Evolutionary conservation across 1,140 invertebrate species (phyloP), one percentile per base, ranked within the genome.

Genomic region (Plectrocnemia conspersa): DNA sequence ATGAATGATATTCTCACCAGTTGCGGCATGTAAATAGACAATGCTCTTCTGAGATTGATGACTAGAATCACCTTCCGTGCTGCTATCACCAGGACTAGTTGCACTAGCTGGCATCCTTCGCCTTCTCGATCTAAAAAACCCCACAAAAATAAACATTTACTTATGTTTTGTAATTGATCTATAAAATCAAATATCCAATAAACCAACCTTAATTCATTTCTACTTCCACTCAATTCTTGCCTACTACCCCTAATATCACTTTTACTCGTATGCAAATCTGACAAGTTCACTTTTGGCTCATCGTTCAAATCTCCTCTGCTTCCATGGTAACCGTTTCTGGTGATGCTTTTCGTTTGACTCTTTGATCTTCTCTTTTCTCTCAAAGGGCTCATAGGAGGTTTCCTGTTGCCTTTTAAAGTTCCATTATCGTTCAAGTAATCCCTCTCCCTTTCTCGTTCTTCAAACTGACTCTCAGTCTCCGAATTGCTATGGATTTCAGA

Each of bases 1-100:
- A 21, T 40, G 22, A 22, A 27, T 21, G 2, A 35, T 38, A 33
- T 53, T 47, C 29, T 64, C 69, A 84, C 83, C 84, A 61, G 86
- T 88, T 19, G 86, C 85, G 33, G 86, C 86, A 64, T 89, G 87
- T 27, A 89, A 71, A 66, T 88, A 89, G 6, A 89, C 86, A 1
- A 88, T 82, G 59, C 85, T 88, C 63, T 84, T 77, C 64, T 88
- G 86, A 16, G 85, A 87, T 60, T 85, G 81, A 64, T 86, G 80
- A 62, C 85, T 88, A 58, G 85, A 87, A 61, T 88, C 86, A 6
- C 85, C 86, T 65, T 88, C 85, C 2, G 86, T 87, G 42, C 84
- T 86, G 68, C 85, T 87, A 45, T 73, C 73, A 2, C 66, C 70
- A 0, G 72, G 73, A 50, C 69, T 69, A 0, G 64, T 65, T 33